phyloP scores from a whole-genome alignment of 2,797 vertebrate species.

The Bryconaethiops microstoma region DNA sequence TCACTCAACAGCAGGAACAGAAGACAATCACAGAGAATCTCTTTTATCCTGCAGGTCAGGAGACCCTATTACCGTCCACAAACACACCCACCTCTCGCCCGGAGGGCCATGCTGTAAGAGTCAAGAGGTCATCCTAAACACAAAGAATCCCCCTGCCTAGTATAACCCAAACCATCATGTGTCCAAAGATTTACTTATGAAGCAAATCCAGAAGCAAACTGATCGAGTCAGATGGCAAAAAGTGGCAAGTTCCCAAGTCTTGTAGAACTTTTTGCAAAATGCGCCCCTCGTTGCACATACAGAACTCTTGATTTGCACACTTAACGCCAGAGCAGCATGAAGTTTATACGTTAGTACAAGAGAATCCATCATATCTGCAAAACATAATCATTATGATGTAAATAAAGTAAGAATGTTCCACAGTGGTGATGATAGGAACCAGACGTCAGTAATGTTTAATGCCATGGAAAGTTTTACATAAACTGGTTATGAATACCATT shows the following conservation, averaged over 20 bases:
- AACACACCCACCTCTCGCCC: constrained; percentile 12
- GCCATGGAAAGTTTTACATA: too few species aligned
- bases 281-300: too few species aligned
- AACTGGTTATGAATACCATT: too few species aligned
- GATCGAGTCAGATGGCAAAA: neutral
- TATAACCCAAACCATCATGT: neutral
- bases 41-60: constrained; percentile 28
- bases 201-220: neutral
- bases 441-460: too few species aligned
- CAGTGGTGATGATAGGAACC: too few species aligned
- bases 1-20: constrained; percentile 37
- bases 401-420: too few species aligned
- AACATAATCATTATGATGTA: too few species aligned
- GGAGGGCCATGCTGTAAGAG: neutral
- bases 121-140: neutral
- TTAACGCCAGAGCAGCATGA: too few species aligned
- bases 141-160: constrained; percentile 1
- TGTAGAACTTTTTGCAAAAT: neutral
- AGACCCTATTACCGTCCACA: constrained; percentile 31
- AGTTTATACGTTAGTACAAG: too few species aligned
- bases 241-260: neutral
- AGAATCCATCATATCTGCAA: too few species aligned
- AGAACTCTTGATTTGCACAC: neutral
- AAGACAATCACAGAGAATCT: constrained; percentile 42
- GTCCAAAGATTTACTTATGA: neutral